Evolutionary conservation across 2,113 vertebrate species (phyloP).

Genomic region (Zapus hudsonius): DNA sequence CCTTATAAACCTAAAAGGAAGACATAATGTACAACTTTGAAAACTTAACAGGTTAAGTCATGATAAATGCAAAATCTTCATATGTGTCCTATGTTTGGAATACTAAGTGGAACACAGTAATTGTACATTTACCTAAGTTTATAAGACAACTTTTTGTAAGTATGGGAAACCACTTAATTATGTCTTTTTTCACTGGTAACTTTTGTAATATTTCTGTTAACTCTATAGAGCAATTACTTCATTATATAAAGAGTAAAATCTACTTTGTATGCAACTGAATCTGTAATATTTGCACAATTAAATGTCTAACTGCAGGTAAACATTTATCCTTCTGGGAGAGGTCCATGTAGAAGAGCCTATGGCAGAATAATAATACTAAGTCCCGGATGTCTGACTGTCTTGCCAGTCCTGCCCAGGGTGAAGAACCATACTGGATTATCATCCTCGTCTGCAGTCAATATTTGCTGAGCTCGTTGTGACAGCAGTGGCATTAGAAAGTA

Average conservation of each 20-base stretch:
- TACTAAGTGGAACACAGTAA: not conserved
- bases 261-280: slow-evolving; percentile 24
- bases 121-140: slow-evolving; percentile 22
- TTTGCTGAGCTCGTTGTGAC: slow-evolving; percentile 70
- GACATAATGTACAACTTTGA: slow-evolving; percentile 21
- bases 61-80: slow-evolving; percentile 20
- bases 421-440: slow-evolving; percentile 46
- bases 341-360: slow-evolving; percentile 11
- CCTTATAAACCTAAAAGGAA: not conserved
- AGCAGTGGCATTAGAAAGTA: slow-evolving; percentile 64
- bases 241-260: slow-evolving; percentile 48
- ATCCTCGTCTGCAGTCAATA: slow-evolving; percentile 58
- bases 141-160: slow-evolving; percentile 21
- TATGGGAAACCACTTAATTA: slow-evolving; percentile 13
- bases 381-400: slow-evolving; percentile 48
- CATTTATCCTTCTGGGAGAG: slow-evolving; percentile 64
- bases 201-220: slow-evolving; percentile 17
- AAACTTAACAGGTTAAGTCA: slow-evolving; percentile 45
- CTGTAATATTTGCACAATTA: slow-evolving; percentile 67
- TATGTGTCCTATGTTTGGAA: slow-evolving; percentile 17
- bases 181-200: not conserved
- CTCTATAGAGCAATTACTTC: not conserved
- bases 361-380: slow-evolving; percentile 56
- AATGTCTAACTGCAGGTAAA: slow-evolving; percentile 65
- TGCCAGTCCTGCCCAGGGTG: slow-evolving; percentile 36